A percentile compares a stretch with the other conserved stretches of the same genome.
Conservation (phyloP, 2,113 vertebrate species). For the Sebastes schlegelii region DNA sequence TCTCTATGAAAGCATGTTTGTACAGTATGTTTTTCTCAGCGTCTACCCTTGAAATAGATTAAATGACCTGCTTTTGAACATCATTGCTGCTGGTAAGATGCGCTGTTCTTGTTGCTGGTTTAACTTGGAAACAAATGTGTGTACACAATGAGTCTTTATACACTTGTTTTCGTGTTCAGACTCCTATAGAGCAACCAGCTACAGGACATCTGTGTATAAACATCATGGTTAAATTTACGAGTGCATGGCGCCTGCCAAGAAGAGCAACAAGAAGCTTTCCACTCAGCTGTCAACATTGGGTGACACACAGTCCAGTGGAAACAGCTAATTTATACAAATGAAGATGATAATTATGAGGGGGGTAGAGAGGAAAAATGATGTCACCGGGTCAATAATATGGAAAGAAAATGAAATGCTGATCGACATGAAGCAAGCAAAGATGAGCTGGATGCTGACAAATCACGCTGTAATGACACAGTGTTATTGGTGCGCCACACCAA, state of each 20-base stretch:
- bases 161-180: neutral
- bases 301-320: neutral
- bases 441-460: slow-evolving; percentile 30
- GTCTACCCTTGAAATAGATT: slow-evolving; percentile 1
- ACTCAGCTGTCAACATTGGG: neutral
- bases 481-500: slow-evolving; percentile 25
- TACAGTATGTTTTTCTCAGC: neutral
- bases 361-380: slow-evolving; percentile 13
- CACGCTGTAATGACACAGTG: neutral
- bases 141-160: neutral
- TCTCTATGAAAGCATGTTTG: neutral
- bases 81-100: slow-evolving; percentile 1
- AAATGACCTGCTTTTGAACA: slow-evolving; percentile 11
- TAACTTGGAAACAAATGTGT: neutral
- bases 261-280: neutral
- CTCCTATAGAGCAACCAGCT: neutral
- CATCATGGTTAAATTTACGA: slow-evolving; percentile 13
- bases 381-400: slow-evolving; percentile 26
- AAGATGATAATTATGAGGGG: slow-evolving; percentile 6
- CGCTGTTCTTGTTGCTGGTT: slow-evolving; percentile 1
- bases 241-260: neutral
- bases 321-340: slow-evolving; percentile 19
- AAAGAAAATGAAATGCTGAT: slow-evolving; percentile 22
- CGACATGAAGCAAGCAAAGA: slow-evolving; percentile 1
- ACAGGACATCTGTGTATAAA: neutral